Evolutionary conservation across 2,113 vertebrate species (phyloP), one percentile per base, ranked within the genome.

Genomic region (Potamarius usumacintae): DNA sequence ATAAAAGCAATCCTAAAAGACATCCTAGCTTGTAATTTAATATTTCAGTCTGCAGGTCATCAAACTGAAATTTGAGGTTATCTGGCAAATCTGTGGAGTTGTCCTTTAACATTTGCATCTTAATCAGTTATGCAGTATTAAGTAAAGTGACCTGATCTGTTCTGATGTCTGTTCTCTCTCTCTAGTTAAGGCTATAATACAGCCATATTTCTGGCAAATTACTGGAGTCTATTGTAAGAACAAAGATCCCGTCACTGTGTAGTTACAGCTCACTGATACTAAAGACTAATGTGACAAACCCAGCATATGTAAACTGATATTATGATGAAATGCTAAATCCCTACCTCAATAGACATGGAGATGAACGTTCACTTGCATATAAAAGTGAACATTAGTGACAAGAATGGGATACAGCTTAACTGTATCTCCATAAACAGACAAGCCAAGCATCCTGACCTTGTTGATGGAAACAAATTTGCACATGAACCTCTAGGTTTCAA

Each of bases 401-500:
- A 20, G 25, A 85, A 42, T 52, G 72, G 74, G 57, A 76, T 85
- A 60, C 57, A n/a, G 48, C 63, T 62, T 11, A 79, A 79, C 85
- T 69, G 85, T 63, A 81, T 81, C 52, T 71, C 52, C 48, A 69
- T 55, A 69, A 65, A 80, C 20, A 48, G 27, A 81, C 74, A 85
- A 76, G 58, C 74, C 83, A 52, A 60, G 71, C 34, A 74, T 83
- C 25, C 15, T 27, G 22, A 76, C 58, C 63, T 53, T 79, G 30
- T 60, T 80, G 62, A 50, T 27, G 48, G 22, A 58, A 67, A 84
- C 27, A 53, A 30, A 67, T 87, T 62, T 76, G 79, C 53, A 87
- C 60, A 83, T 67, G 42, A 55, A 89, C 79, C 62, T 82, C 58
- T 87, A 81, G 42, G 77, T 85, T 89, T 57, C 52, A 65, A 85